These are phyloP conservation scores for Pituophis catenifer DNA, from an alignment of 2,113 vertebrate genomes.

Conservation along the genomic window DNA sequence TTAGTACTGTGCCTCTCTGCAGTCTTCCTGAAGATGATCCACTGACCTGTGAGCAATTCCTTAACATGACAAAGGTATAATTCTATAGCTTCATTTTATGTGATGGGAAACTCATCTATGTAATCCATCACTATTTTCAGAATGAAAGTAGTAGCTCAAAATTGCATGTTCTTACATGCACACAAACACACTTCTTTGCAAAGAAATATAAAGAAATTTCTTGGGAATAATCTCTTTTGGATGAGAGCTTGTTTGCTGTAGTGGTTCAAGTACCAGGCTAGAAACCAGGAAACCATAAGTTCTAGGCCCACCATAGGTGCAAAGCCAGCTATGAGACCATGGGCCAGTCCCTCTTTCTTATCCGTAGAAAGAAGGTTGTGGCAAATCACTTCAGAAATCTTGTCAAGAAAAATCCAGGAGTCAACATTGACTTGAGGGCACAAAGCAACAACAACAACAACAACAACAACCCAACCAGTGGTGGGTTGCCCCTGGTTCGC, in stretches of 20 bases:
- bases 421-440: not conserved
- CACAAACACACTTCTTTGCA: not conserved
- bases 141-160: not conserved
- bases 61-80: constrained; percentile 78
- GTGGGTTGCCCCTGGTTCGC: too few species aligned
- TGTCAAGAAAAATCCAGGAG: not conserved
- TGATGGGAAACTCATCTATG: not conserved
- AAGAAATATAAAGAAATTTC: not conserved
- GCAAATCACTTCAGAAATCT: not conserved
- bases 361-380: not conserved
- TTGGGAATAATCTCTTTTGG: not conserved
- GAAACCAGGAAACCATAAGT: not conserved
- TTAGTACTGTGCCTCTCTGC: constrained; percentile 78
- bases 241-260: not conserved
- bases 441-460: not conserved
- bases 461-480: too few species aligned
- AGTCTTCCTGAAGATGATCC: constrained; percentile 82
- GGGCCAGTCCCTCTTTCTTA: not conserved
- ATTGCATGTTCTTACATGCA: not conserved
- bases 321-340: not conserved
- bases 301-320: not conserved
- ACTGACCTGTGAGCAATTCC: constrained; percentile 83
- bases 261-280: not conserved
- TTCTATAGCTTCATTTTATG: not conserved
- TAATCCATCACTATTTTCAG: not conserved